Evolutionary conservation across 2,888 invertebrate genomes (phyloP).

Genomic region (Leptarthrus brevirostris): DNA sequence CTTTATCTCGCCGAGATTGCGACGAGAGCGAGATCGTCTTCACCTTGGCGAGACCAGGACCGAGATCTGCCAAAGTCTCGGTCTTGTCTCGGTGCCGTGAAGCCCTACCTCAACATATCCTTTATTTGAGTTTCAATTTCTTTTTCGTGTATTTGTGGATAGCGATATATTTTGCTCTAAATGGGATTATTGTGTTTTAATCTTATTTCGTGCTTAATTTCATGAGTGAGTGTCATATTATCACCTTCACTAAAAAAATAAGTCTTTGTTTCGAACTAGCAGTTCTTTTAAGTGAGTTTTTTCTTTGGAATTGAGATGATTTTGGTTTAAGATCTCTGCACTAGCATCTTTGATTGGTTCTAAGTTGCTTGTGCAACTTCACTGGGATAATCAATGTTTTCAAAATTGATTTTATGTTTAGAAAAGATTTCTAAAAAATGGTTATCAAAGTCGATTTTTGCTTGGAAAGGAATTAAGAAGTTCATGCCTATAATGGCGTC

Average conservation of each 20-base stretch:
- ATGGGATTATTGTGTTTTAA: too few species aligned
- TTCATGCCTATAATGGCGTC: constrained; percentile 30
- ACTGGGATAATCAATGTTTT: constrained; percentile 28
- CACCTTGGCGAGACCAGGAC: too few species aligned
- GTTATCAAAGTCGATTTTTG: constrained; percentile 18
- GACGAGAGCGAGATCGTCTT: too few species aligned
- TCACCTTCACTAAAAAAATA: constrained; percentile 5
- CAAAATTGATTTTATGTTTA: constrained; percentile 13
- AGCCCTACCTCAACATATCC: too few species aligned
- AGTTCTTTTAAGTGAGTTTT: constrained; percentile 13
- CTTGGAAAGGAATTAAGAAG: constrained; percentile 27
- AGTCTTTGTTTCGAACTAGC: too few species aligned
- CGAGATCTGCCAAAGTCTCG: too few species aligned
- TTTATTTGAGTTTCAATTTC: too few species aligned
- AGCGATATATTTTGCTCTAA: too few species aligned
- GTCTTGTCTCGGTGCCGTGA: too few species aligned
- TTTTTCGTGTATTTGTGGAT: too few species aligned
- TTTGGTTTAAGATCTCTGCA: constrained; percentile 24
- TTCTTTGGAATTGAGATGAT: constrained; percentile 2
- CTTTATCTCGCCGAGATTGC: too few species aligned
- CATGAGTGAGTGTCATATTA: neutral
- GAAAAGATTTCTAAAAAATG: constrained; percentile 32
- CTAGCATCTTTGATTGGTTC: constrained; percentile 10
- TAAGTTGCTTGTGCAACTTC: constrained; percentile 30
- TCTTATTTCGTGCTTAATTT: constrained; percentile 18